Percentiles rank a stretch among this genome's conserved stretches.
phyloP scores from a whole-genome alignment of 2,888 invertebrate genomes.

The Pelosia muscerda region DNA sequence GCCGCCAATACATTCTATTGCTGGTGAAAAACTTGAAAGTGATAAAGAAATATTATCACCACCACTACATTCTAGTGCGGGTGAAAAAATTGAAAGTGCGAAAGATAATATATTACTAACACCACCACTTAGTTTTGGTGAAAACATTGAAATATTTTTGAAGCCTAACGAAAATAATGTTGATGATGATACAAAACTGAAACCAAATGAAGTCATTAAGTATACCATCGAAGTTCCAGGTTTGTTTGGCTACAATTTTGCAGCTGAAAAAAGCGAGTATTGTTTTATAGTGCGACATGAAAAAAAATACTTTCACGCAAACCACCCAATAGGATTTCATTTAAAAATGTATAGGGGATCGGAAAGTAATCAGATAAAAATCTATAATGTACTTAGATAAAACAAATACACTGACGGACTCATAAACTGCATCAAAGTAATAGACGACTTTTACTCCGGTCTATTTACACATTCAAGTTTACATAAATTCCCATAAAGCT shows the following conservation, averaged over 20 bases:
- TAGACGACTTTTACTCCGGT: no score
- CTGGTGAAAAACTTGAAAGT: neutral
- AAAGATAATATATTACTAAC: neutral
- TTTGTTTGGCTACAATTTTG: neutral
- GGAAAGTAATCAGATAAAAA: no score
- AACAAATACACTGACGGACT: no score
- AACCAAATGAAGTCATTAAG: neutral
- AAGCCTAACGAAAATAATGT: neutral
- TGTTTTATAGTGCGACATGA: neutral
- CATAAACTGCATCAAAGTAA: no score
- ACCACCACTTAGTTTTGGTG: neutral
- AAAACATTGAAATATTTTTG: neutral
- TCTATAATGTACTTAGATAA: no score
- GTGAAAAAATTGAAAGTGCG: neutral
- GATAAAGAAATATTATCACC: conserved; percentile 9
- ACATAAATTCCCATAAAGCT: no score
- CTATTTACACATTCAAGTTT: no score
- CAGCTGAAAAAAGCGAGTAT: neutral
- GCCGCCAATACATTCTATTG: neutral
- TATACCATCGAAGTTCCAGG: neutral
- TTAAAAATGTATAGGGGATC: no score
- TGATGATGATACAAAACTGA: neutral
- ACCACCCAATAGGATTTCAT: no score
- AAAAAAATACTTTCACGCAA: neutral
- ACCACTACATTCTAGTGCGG: neutral